Evolutionary conservation across 2,113 vertebrate genomes (phyloP), one percentile per base, ranked within the genome.

Genomic region (Hiodon tergisus): DNA sequence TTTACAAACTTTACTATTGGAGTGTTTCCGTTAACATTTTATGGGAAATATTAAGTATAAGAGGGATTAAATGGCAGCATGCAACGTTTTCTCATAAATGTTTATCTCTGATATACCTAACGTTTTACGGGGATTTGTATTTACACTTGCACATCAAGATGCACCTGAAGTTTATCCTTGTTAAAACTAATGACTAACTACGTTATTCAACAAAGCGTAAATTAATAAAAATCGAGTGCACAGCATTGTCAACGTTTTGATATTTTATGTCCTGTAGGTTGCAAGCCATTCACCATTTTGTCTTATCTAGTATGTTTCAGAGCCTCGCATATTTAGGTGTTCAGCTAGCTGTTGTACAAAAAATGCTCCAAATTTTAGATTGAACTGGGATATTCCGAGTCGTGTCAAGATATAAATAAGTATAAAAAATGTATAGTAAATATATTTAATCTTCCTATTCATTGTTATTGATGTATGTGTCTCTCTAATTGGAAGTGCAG

Each of bases 251-350:
- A 58, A 11, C 57, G 17, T 3, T 48, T 61, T 76, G 17, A 57
- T 48, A 17, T 55, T 62, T 69, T 71, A 46, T 53, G 51, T 11
- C 6, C 59, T 67, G 46, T 66, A 74, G 31, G 31, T 6, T 65
- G 63, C 9, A 48, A 53, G 73, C 16, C 52, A 66, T 74, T 66
- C 73, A 74, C 71, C 71, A 72, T 72, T 72, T 72, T 72, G 71
- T 61, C 57, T 72, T 72, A 61, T 72, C 71, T 31, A 31, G 31
- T 31, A 31, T 31, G 31, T 31, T 31, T 31, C 31, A 31, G 31
- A 31, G 31, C 31, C 31, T 31, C 31, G 31, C 31, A 1, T 31
- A 31, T 31, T 31, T 31, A 31, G 31, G 31, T 31, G 31, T 31
- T 31, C 31, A 31, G 31, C 31, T 31, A 31, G 31, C 31, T 31